phyloP scores from a whole-genome alignment of 1,140 invertebrate genomes.

The Pomphorhynchus laevis region DNA sequence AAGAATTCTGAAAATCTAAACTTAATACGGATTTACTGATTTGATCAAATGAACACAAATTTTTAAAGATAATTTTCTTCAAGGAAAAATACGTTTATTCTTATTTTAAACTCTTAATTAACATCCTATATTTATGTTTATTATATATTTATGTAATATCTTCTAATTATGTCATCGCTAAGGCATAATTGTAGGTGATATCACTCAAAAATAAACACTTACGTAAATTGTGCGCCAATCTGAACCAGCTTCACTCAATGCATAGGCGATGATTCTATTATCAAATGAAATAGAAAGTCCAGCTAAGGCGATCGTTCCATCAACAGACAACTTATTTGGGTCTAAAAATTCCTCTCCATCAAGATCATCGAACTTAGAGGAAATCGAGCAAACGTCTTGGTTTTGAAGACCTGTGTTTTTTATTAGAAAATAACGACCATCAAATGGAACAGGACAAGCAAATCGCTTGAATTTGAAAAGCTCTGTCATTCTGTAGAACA shows the following conservation, averaged over 20 bases:
- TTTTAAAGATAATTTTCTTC: too few relatives aligned
- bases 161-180: too few relatives aligned
- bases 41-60: too few relatives aligned
- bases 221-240: constrained; percentile 9
- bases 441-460: constrained; percentile 41
- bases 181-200: too few relatives aligned
- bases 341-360: constrained; percentile 61
- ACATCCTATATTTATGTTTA: too few relatives aligned
- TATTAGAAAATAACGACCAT: constrained; percentile 53
- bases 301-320: constrained; percentile 54
- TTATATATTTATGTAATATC: too few relatives aligned
- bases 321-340: constrained; percentile 53
- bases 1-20: too few relatives aligned
- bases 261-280: constrained; percentile 54
- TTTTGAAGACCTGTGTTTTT: constrained; percentile 81
- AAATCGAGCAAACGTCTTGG: constrained; percentile 32
- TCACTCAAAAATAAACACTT: too few relatives aligned
- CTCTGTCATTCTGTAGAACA: constrained; percentile 36
- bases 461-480: constrained; percentile 85
- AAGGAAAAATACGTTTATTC: too few relatives aligned
- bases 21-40: too few relatives aligned
- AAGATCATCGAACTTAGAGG: constrained; percentile 1
- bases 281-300: constrained; percentile 49
- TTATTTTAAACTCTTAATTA: too few relatives aligned
- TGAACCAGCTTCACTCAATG: constrained; percentile 28